A percentile compares a stretch with the other conserved stretches of the same genome.
These are phyloP conservation scores for Lordiphosa andalusiaca DNA, from an alignment of 2,888 invertebrate species.

Conservation along the genomic window DNA sequence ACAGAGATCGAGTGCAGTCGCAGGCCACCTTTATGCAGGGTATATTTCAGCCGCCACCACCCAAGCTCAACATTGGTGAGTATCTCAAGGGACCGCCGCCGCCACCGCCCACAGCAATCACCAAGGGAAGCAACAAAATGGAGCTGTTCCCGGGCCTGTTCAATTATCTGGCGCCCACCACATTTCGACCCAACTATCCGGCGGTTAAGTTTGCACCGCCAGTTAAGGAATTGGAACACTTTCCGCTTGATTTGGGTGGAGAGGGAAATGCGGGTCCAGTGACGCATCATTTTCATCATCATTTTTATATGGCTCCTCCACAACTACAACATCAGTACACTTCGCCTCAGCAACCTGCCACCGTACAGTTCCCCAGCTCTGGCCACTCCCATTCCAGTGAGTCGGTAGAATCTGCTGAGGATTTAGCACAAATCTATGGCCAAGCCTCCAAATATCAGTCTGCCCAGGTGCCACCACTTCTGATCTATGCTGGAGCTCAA, in stretches of 20 bases:
- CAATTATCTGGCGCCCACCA: constrained; percentile 69
- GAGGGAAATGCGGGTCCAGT: constrained; percentile 33
- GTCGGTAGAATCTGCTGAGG: constrained; percentile 44
- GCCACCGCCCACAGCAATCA: not conserved
- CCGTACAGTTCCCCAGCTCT: constrained; percentile 36
- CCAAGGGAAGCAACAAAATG: constrained; percentile 51
- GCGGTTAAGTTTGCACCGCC: constrained; percentile 50
- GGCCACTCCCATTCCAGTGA: constrained; percentile 37
- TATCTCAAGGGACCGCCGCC: constrained; percentile 51
- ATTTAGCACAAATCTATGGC: constrained; percentile 57
- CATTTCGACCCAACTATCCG: constrained; percentile 75
- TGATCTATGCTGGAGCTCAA: constrained; percentile 57
- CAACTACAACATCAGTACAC: not conserved
- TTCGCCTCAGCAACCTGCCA: not conserved
- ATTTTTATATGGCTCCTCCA: constrained; percentile 76
- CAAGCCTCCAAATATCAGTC: constrained; percentile 39
- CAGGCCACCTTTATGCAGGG: constrained; percentile 70
- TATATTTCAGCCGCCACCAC: constrained; percentile 51
- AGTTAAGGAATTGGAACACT: constrained; percentile 50
- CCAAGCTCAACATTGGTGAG: constrained; percentile 78
- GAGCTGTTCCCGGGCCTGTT: constrained; percentile 62
- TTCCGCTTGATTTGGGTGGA: constrained; percentile 31
- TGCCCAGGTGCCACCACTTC: constrained; percentile 60
- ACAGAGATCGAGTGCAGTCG: constrained; percentile 39
- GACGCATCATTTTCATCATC: constrained; percentile 80